These are phyloP conservation scores for Ivindomyrus marchei DNA, from an alignment of 2,113 vertebrate genomes.

Conservation along the genomic window DNA sequence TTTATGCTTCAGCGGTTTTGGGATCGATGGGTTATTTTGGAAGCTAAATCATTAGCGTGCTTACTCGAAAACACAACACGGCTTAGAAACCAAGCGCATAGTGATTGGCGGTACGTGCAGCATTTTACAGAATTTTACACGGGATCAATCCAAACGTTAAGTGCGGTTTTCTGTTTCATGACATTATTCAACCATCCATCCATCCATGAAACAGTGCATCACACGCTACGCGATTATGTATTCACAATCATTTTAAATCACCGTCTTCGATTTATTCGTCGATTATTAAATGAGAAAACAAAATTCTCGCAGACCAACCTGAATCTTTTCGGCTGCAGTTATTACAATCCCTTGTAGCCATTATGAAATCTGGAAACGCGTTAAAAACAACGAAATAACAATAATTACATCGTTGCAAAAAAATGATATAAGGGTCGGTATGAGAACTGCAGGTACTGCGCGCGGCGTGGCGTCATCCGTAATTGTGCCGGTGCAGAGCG, in stretches of 20 bases:
- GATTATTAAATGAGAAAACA: not conserved
- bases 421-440: not conserved
- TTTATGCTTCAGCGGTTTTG: not conserved
- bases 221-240: not conserved
- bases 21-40: not conserved
- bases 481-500: not conserved
- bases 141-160: not conserved
- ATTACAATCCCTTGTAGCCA: conserved; percentile 17
- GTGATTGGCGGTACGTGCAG: not conserved
- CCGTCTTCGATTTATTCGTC: not conserved
- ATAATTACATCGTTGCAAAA: not conserved
- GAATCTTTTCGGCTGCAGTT: not conserved
- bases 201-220: not conserved
- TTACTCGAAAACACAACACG: not conserved
- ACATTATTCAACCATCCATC: not conserved
- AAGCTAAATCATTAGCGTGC: not conserved
- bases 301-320: conserved; percentile 8
- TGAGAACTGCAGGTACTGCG: not conserved
- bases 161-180: not conserved
- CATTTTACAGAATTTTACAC: not conserved
- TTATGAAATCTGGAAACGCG: conserved; percentile 9
- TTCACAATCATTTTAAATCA: not conserved
- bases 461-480: not conserved
- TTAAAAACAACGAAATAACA: conserved; percentile 4
- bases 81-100: not conserved